These are phyloP conservation scores for Lepus timidus DNA, from an alignment of 2,113 vertebrate genomes.

Conservation along the genomic window DNA sequence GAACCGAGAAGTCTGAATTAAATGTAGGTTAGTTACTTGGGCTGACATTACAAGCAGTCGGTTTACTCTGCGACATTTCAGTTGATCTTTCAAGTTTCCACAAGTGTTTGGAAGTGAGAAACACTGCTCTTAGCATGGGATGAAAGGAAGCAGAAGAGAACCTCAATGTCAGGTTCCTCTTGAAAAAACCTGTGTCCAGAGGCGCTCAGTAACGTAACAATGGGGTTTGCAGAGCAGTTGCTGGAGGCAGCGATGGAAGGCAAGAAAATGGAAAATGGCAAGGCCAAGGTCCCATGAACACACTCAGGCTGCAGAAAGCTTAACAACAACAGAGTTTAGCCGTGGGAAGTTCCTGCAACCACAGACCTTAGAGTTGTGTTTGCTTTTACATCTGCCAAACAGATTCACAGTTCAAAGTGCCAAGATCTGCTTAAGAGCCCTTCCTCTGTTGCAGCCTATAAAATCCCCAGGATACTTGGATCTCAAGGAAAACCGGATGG, in stretches of 20 bases:
- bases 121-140: slow-evolving; percentile 49
- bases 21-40: slow-evolving; percentile 70
- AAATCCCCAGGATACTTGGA: not conserved
- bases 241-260: slow-evolving; percentile 74
- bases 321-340: slow-evolving; percentile 47
- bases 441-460: not conserved
- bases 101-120: slow-evolving; percentile 80
- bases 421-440: slow-evolving; percentile 84
- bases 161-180: not conserved
- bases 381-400: slow-evolving; percentile 70
- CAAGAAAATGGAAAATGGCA: slow-evolving; percentile 40
- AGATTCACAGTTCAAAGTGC: slow-evolving; percentile 79
- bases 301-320: not conserved
- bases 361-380: not conserved
- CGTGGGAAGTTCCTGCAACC: slow-evolving; percentile 75
- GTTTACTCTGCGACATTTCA: slow-evolving; percentile 70
- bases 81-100: slow-evolving; percentile 81
- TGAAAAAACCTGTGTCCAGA: slow-evolving; percentile 70
- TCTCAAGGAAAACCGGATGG: not conserved
- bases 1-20: slow-evolving; percentile 70
- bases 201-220: not conserved
- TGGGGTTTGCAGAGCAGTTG: slow-evolving; percentile 75
- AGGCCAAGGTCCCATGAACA: fast-evolving
- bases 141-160: fast-evolving
- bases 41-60: slow-evolving; percentile 61